Percentiles rank a stretch among this genome's conserved stretches.
Conservation (phyloP, 2,888 invertebrate genomes). For the Nasonia oneida region DNA sequence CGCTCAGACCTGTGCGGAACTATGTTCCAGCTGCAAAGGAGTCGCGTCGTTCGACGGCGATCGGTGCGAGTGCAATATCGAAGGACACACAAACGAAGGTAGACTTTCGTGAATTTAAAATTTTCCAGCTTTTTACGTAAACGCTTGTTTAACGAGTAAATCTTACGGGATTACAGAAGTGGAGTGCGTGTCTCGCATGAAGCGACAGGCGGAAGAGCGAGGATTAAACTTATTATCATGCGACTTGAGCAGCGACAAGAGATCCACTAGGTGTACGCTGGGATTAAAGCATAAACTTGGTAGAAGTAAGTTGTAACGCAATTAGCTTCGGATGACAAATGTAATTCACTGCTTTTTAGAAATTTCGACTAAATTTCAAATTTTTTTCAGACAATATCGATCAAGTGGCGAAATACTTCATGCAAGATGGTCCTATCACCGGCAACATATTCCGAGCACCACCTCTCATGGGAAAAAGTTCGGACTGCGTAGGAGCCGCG, state of each 20-base stretch:
- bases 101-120: slow-evolving; percentile 26
- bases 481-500: slow-evolving; percentile 20
- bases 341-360: neutral
- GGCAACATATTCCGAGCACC: slow-evolving; percentile 60
- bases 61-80: slow-evolving; percentile 67
- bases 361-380: neutral
- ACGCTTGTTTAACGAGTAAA: neutral
- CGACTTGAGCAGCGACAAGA: slow-evolving; percentile 43
- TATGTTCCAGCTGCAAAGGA: slow-evolving; percentile 67
- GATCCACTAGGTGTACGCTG: slow-evolving; percentile 56
- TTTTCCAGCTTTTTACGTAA: neutral
- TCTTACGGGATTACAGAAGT: slow-evolving; percentile 52
- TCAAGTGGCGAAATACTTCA: slow-evolving; percentile 72
- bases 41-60: slow-evolving; percentile 62
- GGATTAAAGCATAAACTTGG: slow-evolving; percentile 36
- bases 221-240: slow-evolving; percentile 59
- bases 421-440: slow-evolving; percentile 67
- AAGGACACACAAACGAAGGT: slow-evolving; percentile 65
- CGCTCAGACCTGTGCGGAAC: slow-evolving; percentile 64
- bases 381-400: slow-evolving; percentile 69
- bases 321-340: neutral
- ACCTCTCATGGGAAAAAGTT: slow-evolving; percentile 1
- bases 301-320: slow-evolving; percentile 31
- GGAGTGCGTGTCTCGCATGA: slow-evolving; percentile 64
- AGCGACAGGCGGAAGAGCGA: slow-evolving; percentile 61